Evolutionary conservation across 2,113 vertebrate genomes (phyloP), one percentile per base, ranked within the genome.

Genomic region (Archocentrus centrarchus): DNA sequence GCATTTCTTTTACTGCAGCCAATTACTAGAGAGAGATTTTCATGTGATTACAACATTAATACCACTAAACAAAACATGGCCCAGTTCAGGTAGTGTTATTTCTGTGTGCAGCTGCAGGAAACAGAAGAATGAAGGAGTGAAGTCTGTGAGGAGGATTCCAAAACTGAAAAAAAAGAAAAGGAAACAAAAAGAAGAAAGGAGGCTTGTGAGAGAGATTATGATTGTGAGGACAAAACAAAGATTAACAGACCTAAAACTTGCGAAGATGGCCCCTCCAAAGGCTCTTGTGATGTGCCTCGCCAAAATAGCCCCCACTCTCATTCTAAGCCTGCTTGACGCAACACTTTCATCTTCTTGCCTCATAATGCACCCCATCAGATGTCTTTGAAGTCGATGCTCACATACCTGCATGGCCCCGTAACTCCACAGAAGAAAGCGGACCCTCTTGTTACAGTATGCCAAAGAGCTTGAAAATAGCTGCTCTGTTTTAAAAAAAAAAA

Each of bases 261-360:
- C 63, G 88, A 82, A 83, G 83, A 86, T 83, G 90, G 79, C 79
- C 79, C 32, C 63, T 90, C 88, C 76, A 86, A 84, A 73, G 80
- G 47, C 81, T 86, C 63, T 41, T 84, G 80, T 84, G 91, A 93
- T 93, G 93, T 82, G 77, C 78, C 75, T 85, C 10, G 22, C 84
- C 83, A 82, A 92, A 92, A 90, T 89, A 85, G 86, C 84, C 87
- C 70, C 75, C 70, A 22, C 77, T 89, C 78, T 81, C 66, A 88
- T 90, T 92, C 87, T 85, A 84, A 89, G 89, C 89, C 76, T 30
- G 47, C 88, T 89, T 94, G 90, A 93, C 35, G 91, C 93, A 94
- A 96, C 88, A 92, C 95, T 95, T 96, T 96, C 95, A 95, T 94
- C 93, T 92, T 81, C 86, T 93, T 92, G 88, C 92, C 79, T 81